Conservation (phyloP, 2,888 invertebrate species). For the Amblyteles armatorius region DNA sequence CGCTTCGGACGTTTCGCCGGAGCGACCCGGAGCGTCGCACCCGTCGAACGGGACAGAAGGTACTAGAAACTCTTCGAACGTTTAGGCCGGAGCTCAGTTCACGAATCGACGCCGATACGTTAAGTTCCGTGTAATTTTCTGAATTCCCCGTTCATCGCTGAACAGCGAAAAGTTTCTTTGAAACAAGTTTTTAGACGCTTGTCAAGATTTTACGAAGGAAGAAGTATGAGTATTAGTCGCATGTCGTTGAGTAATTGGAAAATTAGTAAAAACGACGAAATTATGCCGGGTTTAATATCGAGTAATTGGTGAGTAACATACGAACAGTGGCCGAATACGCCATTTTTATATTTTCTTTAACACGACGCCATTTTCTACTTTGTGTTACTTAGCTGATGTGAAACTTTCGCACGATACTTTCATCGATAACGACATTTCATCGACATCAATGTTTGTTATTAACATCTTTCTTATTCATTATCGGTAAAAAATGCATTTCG, state of each 20-base stretch:
- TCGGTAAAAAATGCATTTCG: not conserved
- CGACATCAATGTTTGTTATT: not conserved
- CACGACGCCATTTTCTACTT: slow-evolving; percentile 60
- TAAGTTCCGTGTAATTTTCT: slow-evolving; percentile 15
- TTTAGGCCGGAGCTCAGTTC: slow-evolving; percentile 20
- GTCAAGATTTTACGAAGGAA: slow-evolving; percentile 84
- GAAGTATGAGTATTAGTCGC: slow-evolving; percentile 83
- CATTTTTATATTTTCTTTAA: slow-evolving; percentile 73
- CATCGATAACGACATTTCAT: slow-evolving; percentile 5
- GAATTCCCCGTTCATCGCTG: slow-evolving; percentile 31
- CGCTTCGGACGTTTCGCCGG: not conserved
- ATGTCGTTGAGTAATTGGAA: slow-evolving; percentile 82
- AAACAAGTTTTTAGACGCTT: slow-evolving; percentile 66
- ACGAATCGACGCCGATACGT: slow-evolving; percentile 38
- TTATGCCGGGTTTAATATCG: slow-evolving; percentile 88
- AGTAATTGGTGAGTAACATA: slow-evolving; percentile 87
- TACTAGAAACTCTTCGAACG: slow-evolving; percentile 5
- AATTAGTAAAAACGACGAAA: slow-evolving; percentile 83
- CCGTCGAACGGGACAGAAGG: not conserved
- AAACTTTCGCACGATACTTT: not conserved
- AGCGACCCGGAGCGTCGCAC: not conserved
- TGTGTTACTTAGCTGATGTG: slow-evolving; percentile 13
- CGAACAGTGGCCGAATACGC: slow-evolving; percentile 60
- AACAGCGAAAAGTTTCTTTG: slow-evolving; percentile 57
- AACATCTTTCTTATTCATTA: not conserved